Base-by-base conservation (phyloP, 1,140 invertebrate species). In the Caenorhabditis latens region DNA sequence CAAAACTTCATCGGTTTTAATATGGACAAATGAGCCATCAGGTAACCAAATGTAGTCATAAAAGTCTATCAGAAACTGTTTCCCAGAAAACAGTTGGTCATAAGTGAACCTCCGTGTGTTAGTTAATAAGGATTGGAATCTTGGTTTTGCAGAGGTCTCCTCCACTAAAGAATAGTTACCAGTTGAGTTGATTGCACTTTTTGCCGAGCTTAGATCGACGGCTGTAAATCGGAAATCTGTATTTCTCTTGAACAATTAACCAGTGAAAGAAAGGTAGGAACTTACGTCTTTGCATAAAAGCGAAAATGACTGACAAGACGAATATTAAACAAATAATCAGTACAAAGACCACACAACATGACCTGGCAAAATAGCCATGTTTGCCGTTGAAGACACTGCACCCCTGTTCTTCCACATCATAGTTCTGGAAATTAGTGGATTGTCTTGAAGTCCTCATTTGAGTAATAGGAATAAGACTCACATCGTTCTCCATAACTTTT, bases 261-360 rank as follows among this genome's bases (percentile, higher is more conserved):
- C n/a, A n/a, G 57, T 11, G 50, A 40, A 40, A 19, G 4, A 55
- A 32, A 40, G 42, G 46, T 58, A 32, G 6, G 21, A 40, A 87
- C 86, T 83, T 32, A 87, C 86, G 86, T 84, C 43, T 83, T 82
- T 87, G 86, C 50, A 82, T 87, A 48, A 84, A 87, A 65, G 61
- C 50, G 50, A 87, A 87, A 67, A 87, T 87, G 0, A 67, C 48
- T 19, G 82, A 87, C 24, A 84, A 40, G 0, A 84, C 48, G 11
- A 85, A 32, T 75, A 85, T 85, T 46, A 75, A 4, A 79, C 67
- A 40, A 7, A 53, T 85, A 14, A 46, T 79, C 16, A 46, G 84
- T 48, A 75, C 32, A 19, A 55, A 85, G 24, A 55, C 67, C 63
- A 55, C 65, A 16, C 84, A 79, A 53, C 71, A 79, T 13, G 46